These are phyloP conservation scores for Alfaro cultratus DNA, from an alignment of 2,797 vertebrate genomes.

Conservation along the genomic window DNA sequence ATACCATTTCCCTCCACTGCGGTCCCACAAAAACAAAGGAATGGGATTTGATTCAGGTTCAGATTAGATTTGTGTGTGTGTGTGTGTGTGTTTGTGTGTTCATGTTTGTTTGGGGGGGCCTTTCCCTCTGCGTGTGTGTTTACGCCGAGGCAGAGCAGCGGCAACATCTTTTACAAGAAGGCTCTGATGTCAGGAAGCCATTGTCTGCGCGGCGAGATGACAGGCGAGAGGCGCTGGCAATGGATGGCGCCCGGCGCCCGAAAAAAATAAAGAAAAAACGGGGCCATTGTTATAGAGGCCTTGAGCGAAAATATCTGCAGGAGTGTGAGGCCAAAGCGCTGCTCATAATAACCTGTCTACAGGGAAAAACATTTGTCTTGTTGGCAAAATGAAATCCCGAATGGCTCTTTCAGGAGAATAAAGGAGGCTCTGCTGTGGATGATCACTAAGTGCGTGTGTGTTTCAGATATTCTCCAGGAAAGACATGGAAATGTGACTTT, in stretches of 20 bases:
- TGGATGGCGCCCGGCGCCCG: slow-evolving; percentile 69
- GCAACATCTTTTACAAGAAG: slow-evolving; percentile 78
- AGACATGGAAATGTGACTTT: background rate
- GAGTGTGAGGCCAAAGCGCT: slow-evolving; percentile 55
- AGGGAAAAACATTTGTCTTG: slow-evolving; percentile 65
- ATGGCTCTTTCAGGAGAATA: slow-evolving; percentile 31
- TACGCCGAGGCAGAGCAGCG: slow-evolving; percentile 48
- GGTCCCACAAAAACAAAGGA: slow-evolving; percentile 60
- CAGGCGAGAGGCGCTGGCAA: slow-evolving; percentile 61
- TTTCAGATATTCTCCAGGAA: background rate
- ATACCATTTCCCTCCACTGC: slow-evolving; percentile 41
- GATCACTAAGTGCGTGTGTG: slow-evolving; percentile 9
- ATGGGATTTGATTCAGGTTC: slow-evolving; percentile 74
- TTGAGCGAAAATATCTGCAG: slow-evolving; percentile 58
- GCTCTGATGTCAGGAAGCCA: slow-evolving; percentile 67
- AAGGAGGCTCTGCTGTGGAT: slow-evolving; percentile 12
- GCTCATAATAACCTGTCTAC: slow-evolving; percentile 67
- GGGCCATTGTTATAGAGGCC: slow-evolving; percentile 68
- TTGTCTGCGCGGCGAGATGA: slow-evolving; percentile 68
- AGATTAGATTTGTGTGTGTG: slow-evolving; percentile 64
- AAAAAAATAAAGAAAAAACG: slow-evolving; percentile 62
- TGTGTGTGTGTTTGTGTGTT: slow-evolving; percentile 1
- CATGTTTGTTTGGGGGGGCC: slow-evolving; percentile 5
- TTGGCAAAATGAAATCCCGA: slow-evolving; percentile 48
- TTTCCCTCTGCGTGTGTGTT: slow-evolving; percentile 12